Percentiles rank a stretch among this genome's conserved stretches.
These are phyloP conservation scores for Hydrotaea diabolus DNA, from an alignment of 2,888 invertebrate genomes.

Conservation along the genomic window DNA sequence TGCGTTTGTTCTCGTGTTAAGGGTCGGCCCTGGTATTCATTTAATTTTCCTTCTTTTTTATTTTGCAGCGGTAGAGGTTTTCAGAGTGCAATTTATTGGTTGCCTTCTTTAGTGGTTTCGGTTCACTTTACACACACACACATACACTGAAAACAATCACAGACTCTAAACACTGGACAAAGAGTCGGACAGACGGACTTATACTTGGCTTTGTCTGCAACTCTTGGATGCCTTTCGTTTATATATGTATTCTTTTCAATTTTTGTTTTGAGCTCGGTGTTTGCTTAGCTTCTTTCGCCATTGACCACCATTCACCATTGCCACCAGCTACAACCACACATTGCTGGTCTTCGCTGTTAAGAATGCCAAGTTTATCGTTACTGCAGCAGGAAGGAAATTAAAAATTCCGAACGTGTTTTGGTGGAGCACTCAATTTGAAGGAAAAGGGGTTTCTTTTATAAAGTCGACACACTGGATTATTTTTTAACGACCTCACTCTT, in stretches of 20 bases:
- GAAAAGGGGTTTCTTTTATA: not conserved
- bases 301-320: not conserved
- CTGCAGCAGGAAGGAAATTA: constrained; percentile 6
- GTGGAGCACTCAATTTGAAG: not conserved
- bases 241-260: not conserved
- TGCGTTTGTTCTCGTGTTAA: not conserved
- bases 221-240: not conserved
- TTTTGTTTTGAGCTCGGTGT: not conserved
- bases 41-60: not conserved
- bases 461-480: not conserved
- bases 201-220: not conserved
- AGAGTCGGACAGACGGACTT: not conserved
- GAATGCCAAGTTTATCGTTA: not conserved
- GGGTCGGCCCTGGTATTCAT: not conserved
- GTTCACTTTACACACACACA: not conserved
- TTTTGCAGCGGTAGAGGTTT: no score
- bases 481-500: no score
- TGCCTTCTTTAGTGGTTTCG: not conserved
- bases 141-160: not conserved
- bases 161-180: not conserved
- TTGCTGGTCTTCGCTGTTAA: not conserved
- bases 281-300: not conserved
- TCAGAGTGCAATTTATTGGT: not conserved
- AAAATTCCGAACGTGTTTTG: constrained; percentile 10
- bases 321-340: no score